Percentiles rank a stretch among this genome's conserved stretches.
Conservation (phyloP, 2,888 invertebrate species). For the Thalpophila matura region DNA sequence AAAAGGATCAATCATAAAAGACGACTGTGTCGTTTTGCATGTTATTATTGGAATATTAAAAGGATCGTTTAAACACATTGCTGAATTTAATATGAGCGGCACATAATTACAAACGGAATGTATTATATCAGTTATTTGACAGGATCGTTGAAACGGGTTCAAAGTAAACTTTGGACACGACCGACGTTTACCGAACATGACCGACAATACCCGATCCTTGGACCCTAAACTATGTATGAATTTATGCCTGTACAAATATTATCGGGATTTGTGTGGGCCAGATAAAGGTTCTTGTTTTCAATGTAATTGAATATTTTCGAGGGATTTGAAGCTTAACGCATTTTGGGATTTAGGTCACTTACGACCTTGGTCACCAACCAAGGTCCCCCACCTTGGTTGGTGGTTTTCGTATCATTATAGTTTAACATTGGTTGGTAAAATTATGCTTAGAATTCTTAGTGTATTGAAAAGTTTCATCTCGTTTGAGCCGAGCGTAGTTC, state of each 20-base stretch:
- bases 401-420: no score
- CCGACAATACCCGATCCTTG: slow-evolving; percentile 22
- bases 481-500: no score
- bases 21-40: no score
- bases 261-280: slow-evolving; percentile 31
- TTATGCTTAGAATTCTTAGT: no score
- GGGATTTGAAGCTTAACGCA: slow-evolving; percentile 27
- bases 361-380: neutral
- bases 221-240: slow-evolving; percentile 18
- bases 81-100: neutral
- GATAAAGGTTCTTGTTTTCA: slow-evolving; percentile 23
- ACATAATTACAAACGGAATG: slow-evolving; percentile 41
- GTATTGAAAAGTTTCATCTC: no score
- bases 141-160: slow-evolving; percentile 34
- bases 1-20: no score
- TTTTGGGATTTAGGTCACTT: slow-evolving; percentile 32
- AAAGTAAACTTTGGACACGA: slow-evolving; percentile 34
- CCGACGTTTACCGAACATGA: slow-evolving; percentile 33
- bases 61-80: slow-evolving; percentile 23
- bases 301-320: slow-evolving; percentile 52
- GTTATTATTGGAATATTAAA: no score
- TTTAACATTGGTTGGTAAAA: no score
- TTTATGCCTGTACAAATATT: slow-evolving; percentile 37
- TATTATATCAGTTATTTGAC: slow-evolving; percentile 40
- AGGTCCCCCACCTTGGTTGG: no score